Evolutionary conservation across 2,888 invertebrate species (phyloP).

Genomic region (Hydriomena furcata): DNA sequence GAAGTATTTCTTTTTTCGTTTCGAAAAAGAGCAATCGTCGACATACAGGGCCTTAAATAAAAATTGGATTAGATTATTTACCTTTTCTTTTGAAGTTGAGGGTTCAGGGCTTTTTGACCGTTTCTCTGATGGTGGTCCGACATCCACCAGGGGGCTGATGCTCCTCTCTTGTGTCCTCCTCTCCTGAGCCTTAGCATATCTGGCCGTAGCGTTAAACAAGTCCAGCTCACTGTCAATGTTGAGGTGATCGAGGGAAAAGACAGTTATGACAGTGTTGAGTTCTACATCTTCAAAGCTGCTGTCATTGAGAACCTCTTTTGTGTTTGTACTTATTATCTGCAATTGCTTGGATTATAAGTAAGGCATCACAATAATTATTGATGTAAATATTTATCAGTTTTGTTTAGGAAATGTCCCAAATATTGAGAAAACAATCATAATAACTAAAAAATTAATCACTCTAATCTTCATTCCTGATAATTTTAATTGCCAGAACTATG

Average conservation of each 20-base stretch:
- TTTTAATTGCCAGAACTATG: too few relatives aligned
- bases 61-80: too few relatives aligned
- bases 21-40: too few relatives aligned
- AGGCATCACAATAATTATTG: neutral
- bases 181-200: constrained; percentile 72
- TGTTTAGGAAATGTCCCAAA: too few relatives aligned
- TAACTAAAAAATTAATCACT: too few relatives aligned
- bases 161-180: constrained; percentile 59
- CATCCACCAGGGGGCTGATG: constrained; percentile 53
- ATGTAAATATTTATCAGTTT: too few relatives aligned
- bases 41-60: too few relatives aligned
- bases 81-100: constrained; percentile 63
- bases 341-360: constrained; percentile 27
- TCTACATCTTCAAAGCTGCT: constrained; percentile 91
- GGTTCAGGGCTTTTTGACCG: constrained; percentile 64
- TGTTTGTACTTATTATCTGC: constrained; percentile 90
- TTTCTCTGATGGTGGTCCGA: constrained; percentile 52
- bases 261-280: constrained; percentile 87
- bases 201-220: constrained; percentile 88
- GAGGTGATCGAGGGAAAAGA: constrained; percentile 89
- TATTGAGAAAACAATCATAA: too few relatives aligned
- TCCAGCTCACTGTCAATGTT: constrained; percentile 90
- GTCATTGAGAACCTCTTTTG: constrained; percentile 89
- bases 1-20: too few relatives aligned
- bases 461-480: too few relatives aligned